Conservation (phyloP, 2,888 invertebrate species). For the Andrena trimmerana region DNA sequence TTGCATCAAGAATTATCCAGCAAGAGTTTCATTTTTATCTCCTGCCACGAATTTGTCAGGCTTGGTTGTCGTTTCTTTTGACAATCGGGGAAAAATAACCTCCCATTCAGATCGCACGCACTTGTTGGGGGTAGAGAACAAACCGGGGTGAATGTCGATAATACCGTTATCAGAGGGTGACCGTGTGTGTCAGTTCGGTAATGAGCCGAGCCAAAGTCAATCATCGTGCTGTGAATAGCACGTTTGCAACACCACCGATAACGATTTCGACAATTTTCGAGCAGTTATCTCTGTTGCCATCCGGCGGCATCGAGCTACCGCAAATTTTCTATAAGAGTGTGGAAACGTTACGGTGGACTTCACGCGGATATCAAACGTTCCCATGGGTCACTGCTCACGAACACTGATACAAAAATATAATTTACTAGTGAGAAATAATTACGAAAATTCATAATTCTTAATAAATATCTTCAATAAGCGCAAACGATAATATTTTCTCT, state of each 20-base stretch:
- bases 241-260: slow-evolving; percentile 57
- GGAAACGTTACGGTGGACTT: slow-evolving; percentile 17
- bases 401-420: background rate
- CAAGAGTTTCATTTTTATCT: slow-evolving; percentile 58
- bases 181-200: slow-evolving; percentile 65
- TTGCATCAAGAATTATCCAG: slow-evolving; percentile 16
- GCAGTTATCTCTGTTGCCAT: slow-evolving; percentile 32
- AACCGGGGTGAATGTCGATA: slow-evolving; percentile 62
- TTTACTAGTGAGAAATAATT: background rate
- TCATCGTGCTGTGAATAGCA: slow-evolving; percentile 49
- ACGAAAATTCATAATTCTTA: background rate
- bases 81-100: slow-evolving; percentile 35
- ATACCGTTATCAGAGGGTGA: slow-evolving; percentile 64
- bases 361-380: background rate
- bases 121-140: background rate
- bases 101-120: slow-evolving; percentile 27
- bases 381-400: background rate
- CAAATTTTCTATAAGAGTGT: slow-evolving; percentile 43
- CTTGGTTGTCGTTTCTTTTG: slow-evolving; percentile 9
- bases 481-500: background rate
- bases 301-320: background rate
- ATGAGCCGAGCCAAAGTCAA: slow-evolving; percentile 66
- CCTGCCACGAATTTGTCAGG: slow-evolving; percentile 5
- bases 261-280: slow-evolving; percentile 60
- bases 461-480: background rate